A percentile compares a stretch with the other conserved stretches of the same genome.
These are phyloP conservation scores for Diarsia mendica DNA, from an alignment of 2,888 invertebrate genomes.

Conservation along the genomic window DNA sequence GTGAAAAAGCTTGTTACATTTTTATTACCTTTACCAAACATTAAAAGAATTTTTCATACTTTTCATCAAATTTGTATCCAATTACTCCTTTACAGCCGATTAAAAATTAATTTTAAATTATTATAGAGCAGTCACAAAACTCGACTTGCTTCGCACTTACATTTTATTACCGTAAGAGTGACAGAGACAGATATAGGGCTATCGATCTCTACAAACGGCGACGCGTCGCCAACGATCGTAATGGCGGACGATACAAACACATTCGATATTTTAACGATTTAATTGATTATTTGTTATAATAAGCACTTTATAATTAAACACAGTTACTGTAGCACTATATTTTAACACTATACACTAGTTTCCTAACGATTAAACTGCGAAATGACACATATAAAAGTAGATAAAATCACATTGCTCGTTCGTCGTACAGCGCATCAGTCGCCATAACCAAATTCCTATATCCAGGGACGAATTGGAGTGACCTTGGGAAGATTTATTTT, in stretches of 20 bases:
- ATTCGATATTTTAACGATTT: conserved; percentile 74
- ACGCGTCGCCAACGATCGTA: conserved; percentile 74
- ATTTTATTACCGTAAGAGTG: conserved; percentile 72
- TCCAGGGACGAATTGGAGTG: conserved; percentile 79
- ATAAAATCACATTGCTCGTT: conserved; percentile 82
- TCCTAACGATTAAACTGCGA: conserved; percentile 56
- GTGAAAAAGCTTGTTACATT: conserved; percentile 37
- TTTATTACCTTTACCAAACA: conserved; percentile 44
- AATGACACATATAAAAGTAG: conserved; percentile 74
- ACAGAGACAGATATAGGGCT: conserved; percentile 79
- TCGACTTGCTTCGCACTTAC: conserved; percentile 74
- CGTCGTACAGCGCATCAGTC: conserved; percentile 84
- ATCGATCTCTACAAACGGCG: conserved; percentile 76
- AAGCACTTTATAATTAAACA: conserved; percentile 63
- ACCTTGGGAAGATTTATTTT: conserved; percentile 41
- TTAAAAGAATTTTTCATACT: conserved; percentile 28
- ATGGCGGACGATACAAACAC: conserved; percentile 83
- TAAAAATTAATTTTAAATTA: conserved; percentile 62
- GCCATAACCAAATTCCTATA: conserved; percentile 86
- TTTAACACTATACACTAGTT: conserved; percentile 63
- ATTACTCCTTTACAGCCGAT: conserved; percentile 38
- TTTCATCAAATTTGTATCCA: conserved; percentile 43
- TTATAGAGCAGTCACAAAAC: conserved; percentile 63
- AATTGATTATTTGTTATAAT: conserved; percentile 69
- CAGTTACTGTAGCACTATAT: conserved; percentile 59